A percentile compares a stretch with the other conserved stretches of the same genome.
phyloP scores from a whole-genome alignment of 2,113 vertebrate species.

The Callaeas wilsoni region DNA sequence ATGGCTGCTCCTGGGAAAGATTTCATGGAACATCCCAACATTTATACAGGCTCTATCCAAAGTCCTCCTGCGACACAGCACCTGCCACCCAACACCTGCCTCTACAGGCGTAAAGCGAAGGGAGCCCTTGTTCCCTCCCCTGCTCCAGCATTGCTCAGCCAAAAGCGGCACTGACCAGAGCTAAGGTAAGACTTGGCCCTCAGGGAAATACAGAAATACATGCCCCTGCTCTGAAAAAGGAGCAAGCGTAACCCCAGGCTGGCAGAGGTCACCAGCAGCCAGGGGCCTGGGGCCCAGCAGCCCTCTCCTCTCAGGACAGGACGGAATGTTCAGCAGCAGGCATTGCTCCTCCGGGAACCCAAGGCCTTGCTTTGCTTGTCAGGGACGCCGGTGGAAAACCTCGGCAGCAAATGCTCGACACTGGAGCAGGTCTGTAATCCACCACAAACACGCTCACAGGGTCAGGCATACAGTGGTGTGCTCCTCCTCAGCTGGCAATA shows the following conservation, averaged over 20 bases:
- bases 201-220: not conserved
- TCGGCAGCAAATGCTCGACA: not conserved
- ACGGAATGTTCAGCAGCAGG: not conserved
- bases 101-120: rapidly evolving
- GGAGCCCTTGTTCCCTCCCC: not conserved
- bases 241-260: not conserved
- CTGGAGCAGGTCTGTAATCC: not conserved
- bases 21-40: not conserved
- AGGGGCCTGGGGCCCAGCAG: not conserved
- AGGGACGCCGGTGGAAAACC: not conserved
- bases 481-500: not conserved
- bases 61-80: not conserved
- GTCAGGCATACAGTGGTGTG: not conserved
- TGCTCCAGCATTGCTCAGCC: not conserved
- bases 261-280: not conserved
- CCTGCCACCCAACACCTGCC: not conserved
- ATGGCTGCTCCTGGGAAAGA: not conserved
- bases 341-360: not conserved
- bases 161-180: not conserved
- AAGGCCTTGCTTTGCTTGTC: not conserved
- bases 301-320: not conserved
- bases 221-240: not conserved
- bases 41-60: not conserved
- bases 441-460: not conserved
- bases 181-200: not conserved